phyloP scores from a whole-genome alignment of 2,888 invertebrate species.

The Harpalus rubripes region DNA sequence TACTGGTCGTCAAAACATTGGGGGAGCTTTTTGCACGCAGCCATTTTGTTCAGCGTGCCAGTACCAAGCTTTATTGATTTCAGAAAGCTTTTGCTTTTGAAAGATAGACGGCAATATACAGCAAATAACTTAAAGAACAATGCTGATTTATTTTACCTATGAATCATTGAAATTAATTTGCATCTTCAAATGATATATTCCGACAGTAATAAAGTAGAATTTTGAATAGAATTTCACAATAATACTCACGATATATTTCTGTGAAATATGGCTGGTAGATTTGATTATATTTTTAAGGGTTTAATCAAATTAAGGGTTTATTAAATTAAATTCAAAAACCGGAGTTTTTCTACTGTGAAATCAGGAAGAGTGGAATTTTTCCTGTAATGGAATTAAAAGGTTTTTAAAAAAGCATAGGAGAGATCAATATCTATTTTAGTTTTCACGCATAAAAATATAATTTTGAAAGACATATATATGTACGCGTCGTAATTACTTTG shows the following conservation, averaged over 20 bases:
- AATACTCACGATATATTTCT: neutral
- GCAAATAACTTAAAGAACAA: neutral
- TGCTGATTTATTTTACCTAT: neutral
- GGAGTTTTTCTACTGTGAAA: neutral
- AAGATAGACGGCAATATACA: neutral
- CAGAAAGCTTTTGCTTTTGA: neutral
- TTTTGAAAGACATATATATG: neutral
- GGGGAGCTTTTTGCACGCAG: neutral
- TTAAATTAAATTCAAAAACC: conserved; percentile 23
- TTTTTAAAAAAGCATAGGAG: neutral
- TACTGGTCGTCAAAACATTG: neutral
- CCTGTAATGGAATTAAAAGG: neutral
- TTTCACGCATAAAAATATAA: no score
- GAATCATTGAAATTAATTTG: neutral
- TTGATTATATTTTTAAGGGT: conserved; percentile 21
- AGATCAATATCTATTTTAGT: neutral
- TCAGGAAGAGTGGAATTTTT: neutral
- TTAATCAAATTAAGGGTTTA: conserved; percentile 22
- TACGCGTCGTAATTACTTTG: neutral
- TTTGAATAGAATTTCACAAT: neutral
- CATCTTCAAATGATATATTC: neutral
- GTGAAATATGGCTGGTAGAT: neutral
- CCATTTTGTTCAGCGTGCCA: neutral
- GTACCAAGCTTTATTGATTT: neutral
- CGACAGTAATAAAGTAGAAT: neutral